Conservation (phyloP, 2,113 vertebrate genomes). For the Megaleporinus macrocephalus region DNA sequence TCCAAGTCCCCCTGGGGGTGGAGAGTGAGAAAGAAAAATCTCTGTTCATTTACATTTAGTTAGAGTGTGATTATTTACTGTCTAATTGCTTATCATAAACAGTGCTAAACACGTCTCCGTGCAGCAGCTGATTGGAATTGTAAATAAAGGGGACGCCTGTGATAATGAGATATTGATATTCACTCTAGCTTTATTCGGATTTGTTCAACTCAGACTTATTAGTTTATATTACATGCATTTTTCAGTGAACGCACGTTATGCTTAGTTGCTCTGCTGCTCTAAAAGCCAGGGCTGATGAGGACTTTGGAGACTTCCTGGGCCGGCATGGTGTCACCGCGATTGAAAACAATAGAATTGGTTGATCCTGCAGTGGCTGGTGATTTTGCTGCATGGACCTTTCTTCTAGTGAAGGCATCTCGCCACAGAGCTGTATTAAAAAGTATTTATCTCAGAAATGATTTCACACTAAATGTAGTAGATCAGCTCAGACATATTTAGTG, state of each 20-base stretch:
- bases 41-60: conserved; percentile 36
- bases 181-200: conserved; percentile 23
- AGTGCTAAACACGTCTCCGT: conserved; percentile 33
- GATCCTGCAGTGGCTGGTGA: background rate
- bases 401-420: too few relatives aligned
- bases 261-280: background rate
- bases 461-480: too few relatives aligned
- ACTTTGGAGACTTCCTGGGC: background rate
- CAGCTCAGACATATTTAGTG: too few relatives aligned
- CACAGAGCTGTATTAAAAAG: too few relatives aligned
- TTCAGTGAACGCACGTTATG: conserved; percentile 12
- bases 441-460: too few relatives aligned
- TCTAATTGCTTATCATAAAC: conserved; percentile 36
- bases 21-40: conserved; percentile 25
- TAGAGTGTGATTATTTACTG: conserved; percentile 17
- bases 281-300: background rate
- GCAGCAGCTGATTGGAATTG: conserved; percentile 13
- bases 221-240: conserved; percentile 22
- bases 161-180: conserved; percentile 45
- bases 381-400: background rate
- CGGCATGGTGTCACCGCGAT: background rate
- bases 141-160: conserved; percentile 20
- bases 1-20: conserved; percentile 21
- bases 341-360: background rate
- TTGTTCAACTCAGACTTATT: conserved; percentile 18